phyloP scores from a whole-genome alignment of 2,113 vertebrate genomes.

The Nestor notabilis region DNA sequence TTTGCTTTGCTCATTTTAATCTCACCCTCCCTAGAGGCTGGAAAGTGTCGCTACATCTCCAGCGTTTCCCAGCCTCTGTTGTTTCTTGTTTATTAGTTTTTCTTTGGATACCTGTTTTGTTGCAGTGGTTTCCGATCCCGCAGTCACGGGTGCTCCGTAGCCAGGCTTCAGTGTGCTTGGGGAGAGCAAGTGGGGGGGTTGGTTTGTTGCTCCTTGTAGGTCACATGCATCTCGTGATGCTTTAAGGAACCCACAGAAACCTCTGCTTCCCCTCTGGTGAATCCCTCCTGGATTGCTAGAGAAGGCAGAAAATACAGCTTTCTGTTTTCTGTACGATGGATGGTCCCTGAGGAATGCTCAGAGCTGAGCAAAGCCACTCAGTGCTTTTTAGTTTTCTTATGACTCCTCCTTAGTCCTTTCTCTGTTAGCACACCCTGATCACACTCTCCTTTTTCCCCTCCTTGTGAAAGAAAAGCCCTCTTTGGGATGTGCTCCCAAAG shows the following conservation, averaged over 20 bases:
- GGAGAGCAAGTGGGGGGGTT: background rate
- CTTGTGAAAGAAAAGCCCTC: background rate
- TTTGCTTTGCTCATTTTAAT: background rate
- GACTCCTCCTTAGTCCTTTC: background rate
- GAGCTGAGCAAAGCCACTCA: background rate
- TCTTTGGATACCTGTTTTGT: background rate
- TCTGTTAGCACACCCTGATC: background rate
- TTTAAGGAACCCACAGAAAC: background rate
- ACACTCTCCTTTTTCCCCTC: background rate
- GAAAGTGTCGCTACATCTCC: background rate
- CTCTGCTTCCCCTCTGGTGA: background rate
- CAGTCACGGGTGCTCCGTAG: rapidly evolving
- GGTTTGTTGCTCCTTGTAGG: rapidly evolving
- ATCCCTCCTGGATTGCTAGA: background rate
- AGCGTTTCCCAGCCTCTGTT: background rate
- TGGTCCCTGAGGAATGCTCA: rapidly evolving
- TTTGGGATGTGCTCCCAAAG: background rate
- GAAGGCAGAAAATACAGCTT: background rate
- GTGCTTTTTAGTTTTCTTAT: background rate
- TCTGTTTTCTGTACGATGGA: background rate
- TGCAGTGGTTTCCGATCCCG: rapidly evolving
- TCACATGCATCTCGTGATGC: rapidly evolving
- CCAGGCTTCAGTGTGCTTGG: background rate
- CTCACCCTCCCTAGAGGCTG: background rate
- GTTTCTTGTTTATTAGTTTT: background rate